Percentiles rank a stretch among this genome's conserved stretches.
Conservation (phyloP, 35 echinoderm and acorn worm species). For the Nesometra sesokonis region DNA sequence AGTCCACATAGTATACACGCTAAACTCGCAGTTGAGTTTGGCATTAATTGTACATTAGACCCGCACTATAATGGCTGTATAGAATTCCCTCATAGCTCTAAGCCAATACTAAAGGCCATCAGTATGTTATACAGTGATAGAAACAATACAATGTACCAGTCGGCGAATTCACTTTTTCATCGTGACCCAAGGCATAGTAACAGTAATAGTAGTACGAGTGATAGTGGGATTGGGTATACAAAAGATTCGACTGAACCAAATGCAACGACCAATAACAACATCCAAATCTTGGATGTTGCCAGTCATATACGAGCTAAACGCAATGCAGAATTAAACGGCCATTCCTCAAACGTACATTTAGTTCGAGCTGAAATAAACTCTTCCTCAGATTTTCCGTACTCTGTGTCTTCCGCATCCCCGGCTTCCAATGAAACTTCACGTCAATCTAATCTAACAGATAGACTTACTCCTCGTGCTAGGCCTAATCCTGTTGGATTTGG, state of each 20-base stretch:
- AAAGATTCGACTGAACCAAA: slow-evolving; percentile 32
- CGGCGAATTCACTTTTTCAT: slow-evolving; percentile 52
- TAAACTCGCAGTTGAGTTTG: slow-evolving; percentile 62
- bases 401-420: slow-evolving; percentile 39
- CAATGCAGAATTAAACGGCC: neutral
- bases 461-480: slow-evolving; percentile 66
- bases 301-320: slow-evolving; percentile 58
- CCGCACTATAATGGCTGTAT: slow-evolving; percentile 60
- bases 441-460: slow-evolving; percentile 29
- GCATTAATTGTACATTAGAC: slow-evolving; percentile 45
- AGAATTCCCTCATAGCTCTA: slow-evolving; percentile 68
- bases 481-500: slow-evolving; percentile 72
- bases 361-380: slow-evolving; percentile 41
- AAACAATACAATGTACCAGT: slow-evolving; percentile 37
- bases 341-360: slow-evolving; percentile 16
- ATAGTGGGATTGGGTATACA: slow-evolving; percentile 89
- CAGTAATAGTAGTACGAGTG: slow-evolving; percentile 96
- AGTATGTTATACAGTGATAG: slow-evolving; percentile 57
- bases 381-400: slow-evolving; percentile 59
- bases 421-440: slow-evolving; percentile 30
- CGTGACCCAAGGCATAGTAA: slow-evolving; percentile 51
- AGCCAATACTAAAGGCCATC: slow-evolving; percentile 49
- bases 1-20: slow-evolving; percentile 67
- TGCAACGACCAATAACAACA: slow-evolving; percentile 7
- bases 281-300: slow-evolving; percentile 68